phyloP scores from a whole-genome alignment of 2,888 invertebrate species.

The Argynnis bischoffii region DNA sequence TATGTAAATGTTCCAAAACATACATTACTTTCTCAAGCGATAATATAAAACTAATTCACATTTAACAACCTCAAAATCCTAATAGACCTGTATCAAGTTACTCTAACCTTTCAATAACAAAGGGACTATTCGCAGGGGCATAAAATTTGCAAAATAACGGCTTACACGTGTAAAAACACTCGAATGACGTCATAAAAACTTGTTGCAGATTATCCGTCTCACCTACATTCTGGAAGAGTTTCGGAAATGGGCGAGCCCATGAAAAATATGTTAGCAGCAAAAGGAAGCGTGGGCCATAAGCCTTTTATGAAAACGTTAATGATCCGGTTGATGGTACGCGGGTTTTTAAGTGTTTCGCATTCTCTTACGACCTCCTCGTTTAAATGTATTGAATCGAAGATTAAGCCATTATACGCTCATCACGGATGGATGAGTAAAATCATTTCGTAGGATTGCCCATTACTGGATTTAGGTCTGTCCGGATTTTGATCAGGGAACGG shows the following conservation, averaged over 20 bases:
- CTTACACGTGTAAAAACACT: slow-evolving; percentile 41
- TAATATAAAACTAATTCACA: not conserved
- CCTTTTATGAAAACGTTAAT: slow-evolving; percentile 79
- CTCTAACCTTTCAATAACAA: slow-evolving; percentile 34
- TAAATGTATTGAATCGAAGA: slow-evolving; percentile 40
- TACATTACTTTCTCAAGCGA: not conserved
- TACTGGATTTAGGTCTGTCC: slow-evolving; percentile 23
- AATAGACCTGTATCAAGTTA: slow-evolving; percentile 28
- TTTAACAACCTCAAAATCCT: slow-evolving; percentile 16
- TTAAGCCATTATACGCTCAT: slow-evolving; percentile 45
- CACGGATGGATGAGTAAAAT: slow-evolving; percentile 25
- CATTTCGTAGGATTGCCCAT: slow-evolving; percentile 24
- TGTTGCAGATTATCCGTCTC: slow-evolving; percentile 47
- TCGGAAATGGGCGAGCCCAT: slow-evolving; percentile 67
- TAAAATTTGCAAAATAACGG: slow-evolving; percentile 41
- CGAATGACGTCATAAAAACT: slow-evolving; percentile 43
- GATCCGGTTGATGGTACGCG: slow-evolving; percentile 64
- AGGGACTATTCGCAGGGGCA: slow-evolving; percentile 32
- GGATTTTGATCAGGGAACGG: slow-evolving; percentile 3
- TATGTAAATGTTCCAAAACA: too few relatives aligned
- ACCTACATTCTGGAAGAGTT: slow-evolving; percentile 58
- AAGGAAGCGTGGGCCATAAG: slow-evolving; percentile 68
- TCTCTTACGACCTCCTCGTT: slow-evolving; percentile 52
- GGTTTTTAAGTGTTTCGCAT: slow-evolving; percentile 59
- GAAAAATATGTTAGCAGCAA: slow-evolving; percentile 71